Percentiles rank a stretch among this genome's conserved stretches.
These are phyloP conservation scores for Apotomis betuletana DNA, from an alignment of 2,888 invertebrate species.

Conservation along the genomic window DNA sequence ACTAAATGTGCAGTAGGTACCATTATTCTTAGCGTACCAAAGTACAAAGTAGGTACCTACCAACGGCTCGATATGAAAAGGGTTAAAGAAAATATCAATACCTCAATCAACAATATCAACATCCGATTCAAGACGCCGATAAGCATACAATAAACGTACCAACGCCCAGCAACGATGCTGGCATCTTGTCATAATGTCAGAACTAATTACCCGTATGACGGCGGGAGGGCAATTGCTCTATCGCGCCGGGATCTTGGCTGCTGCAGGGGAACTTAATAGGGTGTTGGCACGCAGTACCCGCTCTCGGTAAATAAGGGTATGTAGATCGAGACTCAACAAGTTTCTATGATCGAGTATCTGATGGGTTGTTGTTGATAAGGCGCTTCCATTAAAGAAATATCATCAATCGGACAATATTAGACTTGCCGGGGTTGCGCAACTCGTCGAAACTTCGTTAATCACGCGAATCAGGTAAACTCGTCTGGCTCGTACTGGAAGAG, in stretches of 20 bases:
- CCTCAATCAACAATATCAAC: slow-evolving; percentile 10
- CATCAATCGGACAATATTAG: no score
- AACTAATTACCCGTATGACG: slow-evolving; percentile 80
- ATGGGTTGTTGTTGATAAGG: no score
- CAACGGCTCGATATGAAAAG: not conserved
- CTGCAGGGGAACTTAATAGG: slow-evolving; percentile 46
- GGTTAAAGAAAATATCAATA: slow-evolving; percentile 14
- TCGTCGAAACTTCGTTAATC: no score
- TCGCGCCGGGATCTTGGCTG: slow-evolving; percentile 63
- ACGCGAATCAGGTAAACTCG: no score
- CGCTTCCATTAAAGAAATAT: no score
- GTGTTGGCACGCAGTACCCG: slow-evolving; percentile 39
- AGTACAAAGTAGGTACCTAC: no score
- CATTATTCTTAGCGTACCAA: not conserved
- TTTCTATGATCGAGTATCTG: no score
- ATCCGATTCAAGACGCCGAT: slow-evolving; percentile 26
- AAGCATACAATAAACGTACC: slow-evolving; percentile 2
- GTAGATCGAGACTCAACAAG: not conserved
- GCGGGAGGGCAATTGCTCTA: slow-evolving; percentile 77
- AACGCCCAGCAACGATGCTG: slow-evolving; percentile 56
- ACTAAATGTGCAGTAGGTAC: not conserved
- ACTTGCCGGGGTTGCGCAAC: no score
- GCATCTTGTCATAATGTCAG: slow-evolving; percentile 54
- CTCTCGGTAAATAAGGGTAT: slow-evolving; percentile 5
- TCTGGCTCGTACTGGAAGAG: no score